Evolutionary conservation across 2,797 vertebrate genomes (phyloP).

Genomic region (Threskiornis aethiopicus): DNA sequence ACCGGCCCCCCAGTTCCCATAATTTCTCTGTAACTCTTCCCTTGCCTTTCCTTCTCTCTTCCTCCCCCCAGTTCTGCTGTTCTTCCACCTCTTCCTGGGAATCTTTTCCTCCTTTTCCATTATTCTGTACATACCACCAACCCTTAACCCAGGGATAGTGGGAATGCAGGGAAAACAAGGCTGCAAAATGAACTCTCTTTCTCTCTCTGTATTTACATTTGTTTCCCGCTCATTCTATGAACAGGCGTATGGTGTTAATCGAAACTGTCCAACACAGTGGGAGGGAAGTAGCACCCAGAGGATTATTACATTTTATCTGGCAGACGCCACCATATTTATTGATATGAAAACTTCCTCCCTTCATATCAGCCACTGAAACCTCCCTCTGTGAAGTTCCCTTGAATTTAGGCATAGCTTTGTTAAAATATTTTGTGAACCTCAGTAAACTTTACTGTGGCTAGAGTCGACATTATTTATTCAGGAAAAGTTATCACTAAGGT

Average conservation of each 20-base stretch:
- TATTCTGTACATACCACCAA: neutral
- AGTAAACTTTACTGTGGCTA: neutral
- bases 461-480: neutral
- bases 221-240: neutral
- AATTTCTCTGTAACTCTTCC: neutral
- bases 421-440: neutral
- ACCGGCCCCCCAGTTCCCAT: neutral
- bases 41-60: neutral
- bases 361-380: neutral
- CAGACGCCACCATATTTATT: neutral
- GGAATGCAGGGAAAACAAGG: neutral
- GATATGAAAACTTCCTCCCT: neutral
- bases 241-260: neutral
- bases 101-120: neutral
- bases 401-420: neutral
- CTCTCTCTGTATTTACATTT: neutral
- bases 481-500: neutral
- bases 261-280: neutral
- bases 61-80: neutral
- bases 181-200: neutral
- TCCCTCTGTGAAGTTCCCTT: neutral
- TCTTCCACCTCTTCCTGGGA: neutral
- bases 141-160: rapidly evolving
- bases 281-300: neutral
- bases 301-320: slow-evolving; percentile 19